Evolutionary conservation across 1,140 invertebrate genomes (phyloP), one percentile per base, ranked within the genome.

Genomic region (Caenorhabditis remanei): DNA sequence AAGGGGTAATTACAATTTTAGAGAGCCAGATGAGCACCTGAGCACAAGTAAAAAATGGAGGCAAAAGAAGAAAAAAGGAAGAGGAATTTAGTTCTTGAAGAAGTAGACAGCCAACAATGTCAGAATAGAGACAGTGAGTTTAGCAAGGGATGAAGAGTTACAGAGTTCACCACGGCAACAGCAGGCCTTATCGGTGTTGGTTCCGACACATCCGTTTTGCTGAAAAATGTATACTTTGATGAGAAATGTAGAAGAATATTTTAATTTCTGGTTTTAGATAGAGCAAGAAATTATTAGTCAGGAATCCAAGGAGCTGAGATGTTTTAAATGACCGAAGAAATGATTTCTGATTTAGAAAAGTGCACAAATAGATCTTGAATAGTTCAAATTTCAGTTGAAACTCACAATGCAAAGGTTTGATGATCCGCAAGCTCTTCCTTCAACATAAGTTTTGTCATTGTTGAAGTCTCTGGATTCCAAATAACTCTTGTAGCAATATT

Each of bases 401-500:
- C 71, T 67, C 40, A 85, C 85, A 53, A 71, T 65, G 58, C 85
- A 85, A 21, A 85, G 63, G 53, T 85, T 85, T 21, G 48, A 32
- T 1, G 85, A 71, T 75, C 85, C 85, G 24, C 85, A 85, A 24
- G 63, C 43, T 85, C 85, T 71, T 65, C 63, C 67, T 43, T 75
- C 65, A 14, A 85, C 40, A n/a, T 53, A 85, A 8, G 65, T 71
- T 48, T 79, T 85, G 21, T 55, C 53, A 53, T 67, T 67, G 55
- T 75, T 75, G 65, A 56, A 56, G 46, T 85, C 85, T 43, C 63
- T 53, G n/a, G 63, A 71, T 58, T 85, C 85, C 50, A 58, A 71
- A 79, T 85, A 85, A 43, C 63, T 75, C 46, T 85, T 85, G 67
- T 55, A 85, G 50, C 85, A 85, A 50, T 71, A 85, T 75, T 55